Conservation (phyloP, 2,888 invertebrate genomes). For the Galerucella pusilla region DNA sequence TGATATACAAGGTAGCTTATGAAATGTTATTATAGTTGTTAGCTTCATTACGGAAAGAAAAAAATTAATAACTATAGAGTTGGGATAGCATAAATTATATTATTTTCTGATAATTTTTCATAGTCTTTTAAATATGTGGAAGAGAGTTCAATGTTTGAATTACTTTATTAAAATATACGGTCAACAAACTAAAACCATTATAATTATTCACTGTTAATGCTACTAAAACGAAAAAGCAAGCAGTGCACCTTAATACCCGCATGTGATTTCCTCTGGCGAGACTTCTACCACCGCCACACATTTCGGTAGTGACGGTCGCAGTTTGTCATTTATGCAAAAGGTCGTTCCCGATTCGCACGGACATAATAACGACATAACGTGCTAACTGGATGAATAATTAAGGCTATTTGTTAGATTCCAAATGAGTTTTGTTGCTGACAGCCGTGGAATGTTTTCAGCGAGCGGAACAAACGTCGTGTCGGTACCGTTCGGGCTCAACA, state of each 20-base stretch:
- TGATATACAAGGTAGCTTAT: background rate
- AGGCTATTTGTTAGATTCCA: slow-evolving; percentile 58
- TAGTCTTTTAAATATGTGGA: background rate
- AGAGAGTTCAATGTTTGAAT: background rate
- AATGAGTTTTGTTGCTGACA: slow-evolving; percentile 50
- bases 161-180: background rate
- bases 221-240: slow-evolving; percentile 22
- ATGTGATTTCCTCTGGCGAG: slow-evolving; percentile 15
- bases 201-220: slow-evolving; percentile 19
- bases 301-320: slow-evolving; percentile 45
- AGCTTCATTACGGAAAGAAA: too few species aligned
- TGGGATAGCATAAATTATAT: too few species aligned
- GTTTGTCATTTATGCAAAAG: slow-evolving; percentile 53
- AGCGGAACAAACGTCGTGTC: slow-evolving; percentile 1
- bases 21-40: background rate
- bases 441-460: slow-evolving; percentile 35
- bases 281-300: slow-evolving; percentile 6
- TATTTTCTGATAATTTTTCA: background rate
- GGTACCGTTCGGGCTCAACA: background rate
- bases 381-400: slow-evolving; percentile 60
- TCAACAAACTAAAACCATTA: background rate
- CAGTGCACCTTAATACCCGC: slow-evolving; percentile 4
- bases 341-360: slow-evolving; percentile 51
- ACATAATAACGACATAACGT: slow-evolving; percentile 56
- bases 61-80: too few species aligned